These are phyloP conservation scores for Scaptomyza pallida DNA, from an alignment of 1,140 invertebrate genomes.

Conservation along the genomic window DNA sequence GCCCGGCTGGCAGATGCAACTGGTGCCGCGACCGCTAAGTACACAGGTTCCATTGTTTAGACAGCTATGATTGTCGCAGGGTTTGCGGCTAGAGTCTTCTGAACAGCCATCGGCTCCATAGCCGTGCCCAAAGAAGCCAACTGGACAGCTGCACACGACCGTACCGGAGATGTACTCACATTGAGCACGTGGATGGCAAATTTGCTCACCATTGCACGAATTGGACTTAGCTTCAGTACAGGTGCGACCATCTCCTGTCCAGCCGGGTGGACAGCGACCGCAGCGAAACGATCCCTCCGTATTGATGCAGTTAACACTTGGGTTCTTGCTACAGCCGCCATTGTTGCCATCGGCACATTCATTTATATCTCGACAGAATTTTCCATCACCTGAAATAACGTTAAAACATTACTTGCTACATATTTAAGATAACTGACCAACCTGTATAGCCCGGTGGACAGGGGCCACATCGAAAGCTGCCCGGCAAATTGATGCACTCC, in stretches of 20 bases:
- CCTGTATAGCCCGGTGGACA: slow-evolving; percentile 94
- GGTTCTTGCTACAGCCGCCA: slow-evolving; percentile 95
- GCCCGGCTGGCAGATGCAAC: slow-evolving; percentile 87
- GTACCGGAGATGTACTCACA: slow-evolving; percentile 89
- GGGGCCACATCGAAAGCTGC: slow-evolving; percentile 92
- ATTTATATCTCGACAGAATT: slow-evolving; percentile 93
- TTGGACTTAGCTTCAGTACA: slow-evolving; percentile 55
- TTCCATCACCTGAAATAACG: slow-evolving; percentile 89
- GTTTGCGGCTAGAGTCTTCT: slow-evolving; percentile 41
- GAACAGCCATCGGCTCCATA: slow-evolving; percentile 67
- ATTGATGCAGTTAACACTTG: slow-evolving; percentile 91
- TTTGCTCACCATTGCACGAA: slow-evolving; percentile 50
- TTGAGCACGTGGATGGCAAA: slow-evolving; percentile 87
- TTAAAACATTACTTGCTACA: not conserved
- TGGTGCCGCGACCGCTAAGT: slow-evolving; percentile 74
- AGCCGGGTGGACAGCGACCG: slow-evolving; percentile 93
- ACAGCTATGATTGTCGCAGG: slow-evolving; percentile 67
- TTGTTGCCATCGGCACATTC: slow-evolving; percentile 92
- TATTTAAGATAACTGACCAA: not conserved
- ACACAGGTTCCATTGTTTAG: slow-evolving; percentile 91
- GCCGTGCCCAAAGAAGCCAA: slow-evolving; percentile 89
- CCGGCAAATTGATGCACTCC: slow-evolving; percentile 93
- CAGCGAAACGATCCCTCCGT: slow-evolving; percentile 92
- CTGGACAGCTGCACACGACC: slow-evolving; percentile 90
- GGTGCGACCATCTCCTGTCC: slow-evolving; percentile 91